Base-by-base conservation (phyloP, 2,113 vertebrate species). In the Forbesichthys agassizii region DNA sequence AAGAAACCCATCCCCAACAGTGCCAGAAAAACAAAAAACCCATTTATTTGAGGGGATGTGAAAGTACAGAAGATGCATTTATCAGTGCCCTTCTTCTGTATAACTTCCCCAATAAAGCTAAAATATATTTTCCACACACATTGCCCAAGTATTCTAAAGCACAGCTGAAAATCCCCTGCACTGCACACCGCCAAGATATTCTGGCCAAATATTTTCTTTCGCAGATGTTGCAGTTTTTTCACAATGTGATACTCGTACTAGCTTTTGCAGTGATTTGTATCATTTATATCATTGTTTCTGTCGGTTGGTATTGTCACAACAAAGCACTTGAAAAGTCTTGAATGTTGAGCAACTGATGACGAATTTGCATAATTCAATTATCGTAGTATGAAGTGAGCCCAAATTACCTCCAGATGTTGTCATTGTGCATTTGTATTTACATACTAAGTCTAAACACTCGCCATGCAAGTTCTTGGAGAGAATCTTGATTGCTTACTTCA, bases 11-110 rank as follows among this genome's bases (percentile, higher is more conserved):
- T 20, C 48, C 52, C 5, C 33, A 36, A 5, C 9, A 6, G 33
- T 33, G 9, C n/a, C 20, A 18, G 36, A 8, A 9, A 9, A 56
- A 9, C 27, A 14, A 0, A 56, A 20, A 27, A 20, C 16, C 16
- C 16, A 16, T 16, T 66, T 14, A 0, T 8, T 48, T 11, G 16
- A 57, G 52, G 48, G 87, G 80, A 84, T 76, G 78, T 81, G 82
- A 81, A 85, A 87, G 71, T 72, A 69, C 57, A 57, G 33, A 76
- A 57, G 59, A 33, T 71, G 69, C 16, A 11, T 11, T 76, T 86
- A 75, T 79, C 71, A 36, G 33, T 62, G 20, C 62, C 71, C 58
- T 9, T 55, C 76, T 83, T 76, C 66, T 81, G 74, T n/a, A 10
- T 33, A 49, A 75, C 77, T 86, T 85, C 84, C 85, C 51, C 14